Base-by-base conservation (phyloP, 2,888 invertebrate species). In the Onthophagus sagittarius region DNA sequence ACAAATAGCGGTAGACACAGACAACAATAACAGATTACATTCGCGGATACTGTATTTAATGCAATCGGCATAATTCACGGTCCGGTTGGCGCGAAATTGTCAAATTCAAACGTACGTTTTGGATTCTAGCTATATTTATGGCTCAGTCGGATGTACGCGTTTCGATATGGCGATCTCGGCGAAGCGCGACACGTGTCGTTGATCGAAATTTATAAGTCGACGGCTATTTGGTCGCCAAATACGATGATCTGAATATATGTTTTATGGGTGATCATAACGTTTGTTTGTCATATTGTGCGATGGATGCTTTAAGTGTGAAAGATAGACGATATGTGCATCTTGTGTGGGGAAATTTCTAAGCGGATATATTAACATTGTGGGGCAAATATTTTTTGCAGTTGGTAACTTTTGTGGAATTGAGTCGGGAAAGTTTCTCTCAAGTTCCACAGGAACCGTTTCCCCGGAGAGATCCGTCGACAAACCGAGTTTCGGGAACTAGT, bases 401-500 rank as follows among this genome's bases (percentile, higher is more conserved):
- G 39, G 39, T 9, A 53, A 53, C 39, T 53, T 53, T 53, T 7
- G 39, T 53, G 39, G 39, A 53, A 53, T 53, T 11, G 39, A 53
- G 39, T 53, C 39, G 39, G 11, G 9, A 11, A 53, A 53, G 39
- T 53, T 53, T 23, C 9, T 7, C 39, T 9, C 9, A 11, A 53
- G 39, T 53, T 53, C 39, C 39, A 11, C 9, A 53, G 39, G 39
- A 53, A 53, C 39, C 39, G 39, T 53, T 53, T 53, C 39, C 39
- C 39, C 11, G 11, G 39, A 53, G 39, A 53, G 39, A 53, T 53
- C 39, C 39, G 39, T 53, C 39, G 39, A 53, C 39, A 67, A 67
- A 67, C 67, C 67, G 67, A 67, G 67, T 67, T 67, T 31, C 31
- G 15, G 7, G 67, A 67, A 67, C 67, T 67, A 67, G 67, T 67